Evolutionary conservation across 2,113 vertebrate genomes (phyloP).

Genomic region (Elachura formosa): DNA sequence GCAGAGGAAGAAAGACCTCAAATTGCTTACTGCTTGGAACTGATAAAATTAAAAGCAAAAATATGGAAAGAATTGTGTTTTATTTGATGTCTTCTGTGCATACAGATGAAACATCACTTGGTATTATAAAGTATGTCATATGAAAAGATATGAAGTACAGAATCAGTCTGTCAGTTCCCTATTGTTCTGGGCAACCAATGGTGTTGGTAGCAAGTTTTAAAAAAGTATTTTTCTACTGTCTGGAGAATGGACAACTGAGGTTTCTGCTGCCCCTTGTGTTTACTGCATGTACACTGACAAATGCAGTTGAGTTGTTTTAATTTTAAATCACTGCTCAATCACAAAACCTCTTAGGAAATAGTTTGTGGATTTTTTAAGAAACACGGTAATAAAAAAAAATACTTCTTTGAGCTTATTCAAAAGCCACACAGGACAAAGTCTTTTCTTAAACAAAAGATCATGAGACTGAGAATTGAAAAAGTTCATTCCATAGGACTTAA

Average conservation of each 20-base stretch:
- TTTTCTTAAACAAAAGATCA: background rate
- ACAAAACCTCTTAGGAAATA: background rate
- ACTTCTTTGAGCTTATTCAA: background rate
- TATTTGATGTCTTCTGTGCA: background rate
- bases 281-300: background rate
- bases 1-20: background rate
- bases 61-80: background rate
- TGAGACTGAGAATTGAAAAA: background rate
- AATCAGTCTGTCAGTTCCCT: background rate
- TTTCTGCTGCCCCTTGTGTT: slow-evolving; percentile 2
- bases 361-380: background rate
- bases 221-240: background rate
- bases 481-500: background rate
- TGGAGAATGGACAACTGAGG: background rate
- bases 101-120: background rate
- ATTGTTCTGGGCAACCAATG: background rate
- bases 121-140: background rate
- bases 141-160: background rate
- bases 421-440: background rate
- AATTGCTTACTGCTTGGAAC: background rate
- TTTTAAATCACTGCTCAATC: background rate
- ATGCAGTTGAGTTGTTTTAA: background rate
- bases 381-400: background rate
- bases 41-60: slow-evolving; percentile 21
- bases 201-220: background rate